These are phyloP conservation scores for Meloidogyne exigua DNA, from an alignment of 1,140 invertebrate species.

Conservation along the genomic window DNA sequence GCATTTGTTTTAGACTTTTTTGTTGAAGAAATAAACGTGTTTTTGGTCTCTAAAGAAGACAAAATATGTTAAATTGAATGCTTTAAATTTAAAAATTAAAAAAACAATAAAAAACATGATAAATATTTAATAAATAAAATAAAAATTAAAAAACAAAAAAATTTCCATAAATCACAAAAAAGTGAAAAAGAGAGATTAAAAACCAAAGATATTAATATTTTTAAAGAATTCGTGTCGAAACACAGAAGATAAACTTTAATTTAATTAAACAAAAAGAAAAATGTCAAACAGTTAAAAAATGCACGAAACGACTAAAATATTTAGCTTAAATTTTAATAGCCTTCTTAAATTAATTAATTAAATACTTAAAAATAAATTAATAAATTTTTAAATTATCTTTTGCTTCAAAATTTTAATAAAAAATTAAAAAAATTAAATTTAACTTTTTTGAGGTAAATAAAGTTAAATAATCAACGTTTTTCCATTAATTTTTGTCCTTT, in stretches of 20 bases:
- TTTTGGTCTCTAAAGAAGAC: conserved; percentile 12
- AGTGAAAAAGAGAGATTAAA: background rate
- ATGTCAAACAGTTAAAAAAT: background rate
- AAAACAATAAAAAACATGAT: background rate
- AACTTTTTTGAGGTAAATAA: no score
- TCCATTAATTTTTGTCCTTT: no score
- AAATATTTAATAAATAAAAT: background rate
- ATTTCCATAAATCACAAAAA: background rate
- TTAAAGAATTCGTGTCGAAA: background rate
- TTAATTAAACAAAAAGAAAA: background rate
- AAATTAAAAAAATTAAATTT: no score
- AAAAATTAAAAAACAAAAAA: background rate
- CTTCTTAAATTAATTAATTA: no score
- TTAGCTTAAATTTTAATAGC: background rate
- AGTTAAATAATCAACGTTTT: no score
- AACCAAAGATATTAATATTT: background rate
- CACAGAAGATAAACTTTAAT: no score
- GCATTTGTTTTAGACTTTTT: conserved; percentile 12
- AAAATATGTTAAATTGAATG: no score
- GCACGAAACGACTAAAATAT: no score
- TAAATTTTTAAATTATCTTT: no score
- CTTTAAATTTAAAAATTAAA: no score
- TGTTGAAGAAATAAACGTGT: background rate
- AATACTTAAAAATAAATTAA: no score
- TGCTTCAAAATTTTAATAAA: no score